These are phyloP conservation scores for Drosophila pullipes DNA, from an alignment of 2,888 invertebrate species.

Conservation along the genomic window DNA sequence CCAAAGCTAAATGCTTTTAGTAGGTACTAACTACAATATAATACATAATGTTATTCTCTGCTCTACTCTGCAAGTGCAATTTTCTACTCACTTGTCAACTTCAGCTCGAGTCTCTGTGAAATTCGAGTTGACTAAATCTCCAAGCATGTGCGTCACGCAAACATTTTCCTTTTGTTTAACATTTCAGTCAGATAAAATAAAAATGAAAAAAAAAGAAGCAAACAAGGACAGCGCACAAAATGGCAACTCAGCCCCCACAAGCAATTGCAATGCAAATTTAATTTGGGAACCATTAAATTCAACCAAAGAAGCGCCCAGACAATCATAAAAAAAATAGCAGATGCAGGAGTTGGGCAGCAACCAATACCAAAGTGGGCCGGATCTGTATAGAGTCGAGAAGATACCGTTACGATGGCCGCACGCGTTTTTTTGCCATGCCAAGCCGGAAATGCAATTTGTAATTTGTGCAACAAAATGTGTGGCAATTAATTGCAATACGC, in stretches of 20 bases:
- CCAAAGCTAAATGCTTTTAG: not conserved
- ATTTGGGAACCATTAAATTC: conserved; percentile 67
- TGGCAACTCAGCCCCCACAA: conserved; percentile 37
- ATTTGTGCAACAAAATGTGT: conserved; percentile 69
- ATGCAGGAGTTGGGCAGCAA: not conserved
- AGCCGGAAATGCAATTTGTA: conserved; percentile 81
- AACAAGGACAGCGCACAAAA: conserved; percentile 28
- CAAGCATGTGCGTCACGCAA: conserved; percentile 33
- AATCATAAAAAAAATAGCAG: conserved; percentile 38
- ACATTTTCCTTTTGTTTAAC: conserved; percentile 36
- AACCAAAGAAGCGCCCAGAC: conserved; percentile 39
- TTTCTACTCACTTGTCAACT: not conserved
- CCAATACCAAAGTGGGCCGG: not conserved
- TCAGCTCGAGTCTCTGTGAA: conserved; percentile 34
- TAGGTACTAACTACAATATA: not conserved
- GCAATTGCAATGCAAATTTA: conserved; percentile 75
- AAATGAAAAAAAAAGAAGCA: not conserved
- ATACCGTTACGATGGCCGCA: conserved; percentile 40
- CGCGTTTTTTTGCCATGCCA: conserved; percentile 65
- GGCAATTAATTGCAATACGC: conserved; percentile 72
- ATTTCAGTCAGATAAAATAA: conserved; percentile 19
- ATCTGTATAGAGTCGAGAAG: conserved; percentile 17
- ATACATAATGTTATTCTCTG: not conserved
- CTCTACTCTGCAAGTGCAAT: not conserved
- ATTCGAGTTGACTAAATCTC: conserved; percentile 6